A percentile compares a stretch with the other conserved stretches of the same genome.
Evolutionary conservation across 2,888 invertebrate species (phyloP).

Genomic region (Cordylochernes scorpioides): DNA sequence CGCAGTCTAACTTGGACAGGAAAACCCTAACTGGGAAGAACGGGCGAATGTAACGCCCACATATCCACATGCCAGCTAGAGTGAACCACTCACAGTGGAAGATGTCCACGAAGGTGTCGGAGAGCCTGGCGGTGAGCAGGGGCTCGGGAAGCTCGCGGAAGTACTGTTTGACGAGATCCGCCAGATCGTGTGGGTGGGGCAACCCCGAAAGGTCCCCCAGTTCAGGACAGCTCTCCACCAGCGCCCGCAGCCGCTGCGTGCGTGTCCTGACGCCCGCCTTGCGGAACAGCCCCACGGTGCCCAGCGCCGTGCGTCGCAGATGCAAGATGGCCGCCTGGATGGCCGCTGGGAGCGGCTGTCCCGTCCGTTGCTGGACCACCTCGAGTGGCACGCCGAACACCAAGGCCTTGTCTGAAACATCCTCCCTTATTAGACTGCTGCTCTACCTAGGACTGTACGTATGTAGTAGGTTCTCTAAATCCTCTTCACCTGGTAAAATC

Average conservation of each 20-base stretch:
- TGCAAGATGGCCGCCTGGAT: conserved; percentile 62
- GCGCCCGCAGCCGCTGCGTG: conserved; percentile 51
- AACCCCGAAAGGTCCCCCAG: too few relatives aligned
- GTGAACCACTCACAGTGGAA: conserved; percentile 50
- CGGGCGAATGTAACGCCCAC: too few relatives aligned
- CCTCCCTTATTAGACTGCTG: too few relatives aligned
- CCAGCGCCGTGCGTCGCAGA: conserved; percentile 53
- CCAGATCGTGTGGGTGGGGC: conserved; percentile 79
- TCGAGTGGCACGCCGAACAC: conserved; percentile 65
- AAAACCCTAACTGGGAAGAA: too few relatives aligned
- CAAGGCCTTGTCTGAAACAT: too few relatives aligned
- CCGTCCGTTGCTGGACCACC: conserved; percentile 53
- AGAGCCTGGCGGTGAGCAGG: conserved; percentile 66
- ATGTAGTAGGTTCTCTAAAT: too few relatives aligned
- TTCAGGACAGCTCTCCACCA: conserved; percentile 34
- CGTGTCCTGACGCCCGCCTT: conserved; percentile 80
- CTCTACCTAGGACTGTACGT: too few relatives aligned
- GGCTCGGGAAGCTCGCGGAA: conserved; percentile 83
- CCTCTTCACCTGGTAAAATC: too few relatives aligned
- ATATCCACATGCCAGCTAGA: neutral
- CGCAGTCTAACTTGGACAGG: too few relatives aligned
- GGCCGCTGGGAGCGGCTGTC: conserved; percentile 59
- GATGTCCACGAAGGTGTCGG: conserved; percentile 75
- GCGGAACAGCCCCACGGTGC: conserved; percentile 51
- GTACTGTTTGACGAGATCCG: conserved; percentile 84